Conservation (phyloP, 1,140 invertebrate species). For the Drosophila quadrilineata region DNA sequence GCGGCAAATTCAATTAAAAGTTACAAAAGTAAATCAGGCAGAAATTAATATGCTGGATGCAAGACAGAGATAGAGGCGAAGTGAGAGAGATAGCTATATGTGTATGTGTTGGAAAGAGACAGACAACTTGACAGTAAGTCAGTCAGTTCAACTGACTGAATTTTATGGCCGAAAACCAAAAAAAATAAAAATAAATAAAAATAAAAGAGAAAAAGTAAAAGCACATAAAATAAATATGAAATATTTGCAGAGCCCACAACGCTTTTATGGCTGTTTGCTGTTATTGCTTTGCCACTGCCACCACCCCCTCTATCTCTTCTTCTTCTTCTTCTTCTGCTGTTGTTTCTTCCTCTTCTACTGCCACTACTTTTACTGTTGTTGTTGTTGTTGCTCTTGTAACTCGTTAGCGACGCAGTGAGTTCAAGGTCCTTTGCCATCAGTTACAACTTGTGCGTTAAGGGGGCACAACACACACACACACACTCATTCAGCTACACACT, state of each 20-base stretch:
- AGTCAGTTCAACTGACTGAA: neutral
- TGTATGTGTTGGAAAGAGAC: neutral
- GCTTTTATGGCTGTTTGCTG: conserved; percentile 8
- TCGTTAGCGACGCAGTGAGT: conserved; percentile 42
- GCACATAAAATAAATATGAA: conserved; percentile 51
- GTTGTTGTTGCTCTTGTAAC: conserved; percentile 15
- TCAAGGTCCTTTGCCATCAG: conserved; percentile 48
- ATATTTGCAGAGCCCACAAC: conserved; percentile 36
- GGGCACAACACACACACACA: no score
- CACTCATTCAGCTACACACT: no score
- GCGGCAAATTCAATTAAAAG: conserved; percentile 51
- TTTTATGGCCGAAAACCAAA: conserved; percentile 33
- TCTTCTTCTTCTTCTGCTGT: neutral
- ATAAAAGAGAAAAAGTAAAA: no score
- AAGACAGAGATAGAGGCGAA: neutral
- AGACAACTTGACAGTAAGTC: neutral
- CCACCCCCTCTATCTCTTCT: neutral
- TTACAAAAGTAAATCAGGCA: conserved; percentile 41
- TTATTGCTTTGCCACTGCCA: neutral
- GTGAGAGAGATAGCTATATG: neutral
- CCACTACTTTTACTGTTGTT: neutral
- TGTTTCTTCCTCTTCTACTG: neutral
- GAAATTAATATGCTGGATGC: neutral
- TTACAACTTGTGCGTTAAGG: conserved; percentile 46
- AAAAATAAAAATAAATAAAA: no score